Evolutionary conservation across 2,113 vertebrate genomes (phyloP).

Genomic region (Solea solea): DNA sequence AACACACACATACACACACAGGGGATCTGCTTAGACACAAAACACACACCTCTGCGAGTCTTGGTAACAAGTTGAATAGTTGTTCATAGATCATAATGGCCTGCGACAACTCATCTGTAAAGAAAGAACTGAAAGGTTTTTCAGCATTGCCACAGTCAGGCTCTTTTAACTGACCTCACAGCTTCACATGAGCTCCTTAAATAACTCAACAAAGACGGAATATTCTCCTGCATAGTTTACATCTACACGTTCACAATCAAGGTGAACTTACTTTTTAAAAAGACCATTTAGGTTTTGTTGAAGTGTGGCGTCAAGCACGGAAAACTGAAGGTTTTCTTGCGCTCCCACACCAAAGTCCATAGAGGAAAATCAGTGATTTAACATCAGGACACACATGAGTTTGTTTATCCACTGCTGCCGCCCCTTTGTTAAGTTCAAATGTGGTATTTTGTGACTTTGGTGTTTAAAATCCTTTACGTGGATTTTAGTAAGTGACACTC

Average conservation of each 20-base stretch:
- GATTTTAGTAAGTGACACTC: too few relatives aligned
- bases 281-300: too few relatives aligned
- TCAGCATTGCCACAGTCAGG: not conserved
- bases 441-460: too few relatives aligned
- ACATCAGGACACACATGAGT: too few relatives aligned
- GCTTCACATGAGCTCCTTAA: not conserved
- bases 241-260: not conserved
- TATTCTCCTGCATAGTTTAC: not conserved
- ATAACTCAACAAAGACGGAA: not conserved
- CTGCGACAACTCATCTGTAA: not conserved
- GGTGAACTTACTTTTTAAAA: not conserved
- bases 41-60: conserved; percentile 16
- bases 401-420: too few relatives aligned
- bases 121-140: not conserved
- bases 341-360: too few relatives aligned
- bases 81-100: conserved; percentile 3
- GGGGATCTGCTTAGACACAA: conserved; percentile 9
- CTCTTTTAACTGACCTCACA: conserved; percentile 13
- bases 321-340: too few relatives aligned
- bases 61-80: not conserved
- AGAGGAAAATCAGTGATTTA: too few relatives aligned
- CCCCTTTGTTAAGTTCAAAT: too few relatives aligned
- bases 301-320: too few relatives aligned
- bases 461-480: too few relatives aligned
- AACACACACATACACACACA: conserved; percentile 22